Evolutionary conservation across 2,888 invertebrate species (phyloP), one percentile per base, ranked within the genome.

Genomic region (Amblyjoppa proteus): DNA sequence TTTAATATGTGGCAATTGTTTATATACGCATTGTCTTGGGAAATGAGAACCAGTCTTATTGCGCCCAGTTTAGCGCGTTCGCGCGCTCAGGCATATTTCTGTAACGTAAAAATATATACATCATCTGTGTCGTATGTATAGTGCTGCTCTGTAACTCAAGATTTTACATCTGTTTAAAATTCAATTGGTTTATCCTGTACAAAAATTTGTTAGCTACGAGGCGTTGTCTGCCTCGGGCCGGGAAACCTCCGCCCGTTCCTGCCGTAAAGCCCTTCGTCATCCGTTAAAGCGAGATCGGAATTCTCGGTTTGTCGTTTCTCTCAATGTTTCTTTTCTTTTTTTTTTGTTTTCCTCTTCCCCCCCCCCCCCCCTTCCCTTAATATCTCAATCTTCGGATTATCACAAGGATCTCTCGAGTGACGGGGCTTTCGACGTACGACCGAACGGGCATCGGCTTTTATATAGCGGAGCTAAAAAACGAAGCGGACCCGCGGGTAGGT

Each of bases 61-160:
- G 92, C 91, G 91, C 93, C 92, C 90, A 91, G 88, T 87, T 45
- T 61, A 49, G 81, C 85, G 85, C 85, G 85, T 92, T 88, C 88
- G 92, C 88, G 92, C 83, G 87, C 91, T 90, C 92, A 91, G 93
- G 93, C 93, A 94, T 93, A 93, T 93, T 90, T 94, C 94, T 94
- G 94, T 94, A 94, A 94, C 94, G 94, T 94, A 94, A 94, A 94
- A 94, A 94, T 94, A 94, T 94, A 94, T 94, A 94, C 94, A 94
- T 93, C 92, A 92, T 94, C 93, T 94, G 94, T 94, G 93, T 93
- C 91, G 92, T 94, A 94, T 94, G 93, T 93, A 94, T 94, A 93
- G 93, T 93, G 93, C 93, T 94, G 93, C 93, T 93, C 94, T 94
- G 94, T 94, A 94, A 94, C 94, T 93, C 91, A 94, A 94, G 92